Conservation (phyloP, 1,140 invertebrate species). For the Holotrichia oblita region DNA sequence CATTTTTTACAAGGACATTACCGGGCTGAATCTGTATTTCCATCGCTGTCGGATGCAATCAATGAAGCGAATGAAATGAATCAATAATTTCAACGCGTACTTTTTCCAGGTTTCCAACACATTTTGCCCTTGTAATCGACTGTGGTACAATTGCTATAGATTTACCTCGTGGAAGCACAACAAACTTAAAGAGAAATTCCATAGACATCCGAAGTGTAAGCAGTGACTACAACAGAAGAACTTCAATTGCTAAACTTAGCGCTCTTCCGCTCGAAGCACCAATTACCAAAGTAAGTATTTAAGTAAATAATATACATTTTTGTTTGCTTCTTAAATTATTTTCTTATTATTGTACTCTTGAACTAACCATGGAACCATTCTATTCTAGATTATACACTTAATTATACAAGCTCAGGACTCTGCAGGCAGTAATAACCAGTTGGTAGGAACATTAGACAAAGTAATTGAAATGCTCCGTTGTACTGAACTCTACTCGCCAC, state of each 20-base stretch:
- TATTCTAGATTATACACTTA: slow-evolving; percentile 76
- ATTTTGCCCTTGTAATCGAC: slow-evolving; percentile 78
- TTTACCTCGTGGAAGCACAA: slow-evolving; percentile 71
- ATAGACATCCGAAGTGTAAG: slow-evolving; percentile 82
- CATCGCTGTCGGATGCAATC: too few species aligned
- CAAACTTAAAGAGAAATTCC: slow-evolving; percentile 77
- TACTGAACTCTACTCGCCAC: slow-evolving; percentile 91
- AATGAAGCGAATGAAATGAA: too few species aligned
- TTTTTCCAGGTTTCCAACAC: slow-evolving; percentile 68
- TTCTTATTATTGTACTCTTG: not conserved
- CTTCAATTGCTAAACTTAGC: slow-evolving; percentile 85
- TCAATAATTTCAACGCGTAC: too few species aligned
- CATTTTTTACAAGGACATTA: too few species aligned
- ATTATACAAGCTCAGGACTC: slow-evolving; percentile 86
- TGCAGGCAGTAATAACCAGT: slow-evolving; percentile 55
- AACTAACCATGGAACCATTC: not conserved
- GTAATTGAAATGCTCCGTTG: slow-evolving; percentile 89
- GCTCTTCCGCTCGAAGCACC: slow-evolving; percentile 89
- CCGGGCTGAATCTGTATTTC: too few species aligned
- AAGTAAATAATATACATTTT: not conserved
- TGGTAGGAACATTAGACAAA: slow-evolving; percentile 74
- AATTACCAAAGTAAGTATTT: slow-evolving; percentile 81
- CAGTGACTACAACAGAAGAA: slow-evolving; percentile 80
- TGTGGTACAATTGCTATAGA: slow-evolving; percentile 60
- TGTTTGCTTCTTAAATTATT: not conserved